Evolutionary conservation across 2,113 vertebrate genomes (phyloP).

Genomic region (Crotalus viridis): DNA sequence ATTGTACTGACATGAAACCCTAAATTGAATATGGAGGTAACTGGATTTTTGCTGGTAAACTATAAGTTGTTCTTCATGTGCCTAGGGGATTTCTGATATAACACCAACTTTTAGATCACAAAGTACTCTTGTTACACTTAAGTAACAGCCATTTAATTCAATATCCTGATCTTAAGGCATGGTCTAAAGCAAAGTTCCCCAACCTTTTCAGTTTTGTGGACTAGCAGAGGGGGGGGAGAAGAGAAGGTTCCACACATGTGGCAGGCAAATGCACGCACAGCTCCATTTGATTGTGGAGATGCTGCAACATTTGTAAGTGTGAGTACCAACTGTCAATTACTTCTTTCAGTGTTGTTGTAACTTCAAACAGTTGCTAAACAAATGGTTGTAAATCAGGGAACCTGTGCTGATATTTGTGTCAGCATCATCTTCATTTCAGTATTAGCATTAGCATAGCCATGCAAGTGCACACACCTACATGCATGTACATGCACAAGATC

Average conservation of each 20-base stretch:
- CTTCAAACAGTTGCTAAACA: neutral
- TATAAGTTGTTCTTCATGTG: neutral
- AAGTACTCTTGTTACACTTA: neutral
- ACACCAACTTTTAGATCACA: neutral
- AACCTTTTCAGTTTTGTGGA: neutral
- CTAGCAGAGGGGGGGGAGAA: neutral
- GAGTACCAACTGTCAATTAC: neutral
- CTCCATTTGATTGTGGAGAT: neutral
- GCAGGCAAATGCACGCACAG: neutral
- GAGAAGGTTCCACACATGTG: neutral
- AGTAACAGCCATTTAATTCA: neutral
- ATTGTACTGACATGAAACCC: neutral
- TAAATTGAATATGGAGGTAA: neutral
- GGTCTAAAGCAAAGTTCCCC: neutral
- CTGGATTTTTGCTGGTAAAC: neutral
- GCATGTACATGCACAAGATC: neutral
- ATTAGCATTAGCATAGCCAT: neutral
- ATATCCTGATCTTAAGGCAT: neutral
- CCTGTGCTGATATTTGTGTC: neutral
- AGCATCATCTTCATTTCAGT: neutral
- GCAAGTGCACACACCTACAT: neutral
- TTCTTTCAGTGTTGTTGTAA: neutral
- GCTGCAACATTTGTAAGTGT: neutral
- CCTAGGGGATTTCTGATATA: neutral
- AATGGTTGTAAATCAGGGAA: neutral